Base-by-base conservation (phyloP, 2,888 invertebrate species). In the Dryocosmus kuriphilus region DNA sequence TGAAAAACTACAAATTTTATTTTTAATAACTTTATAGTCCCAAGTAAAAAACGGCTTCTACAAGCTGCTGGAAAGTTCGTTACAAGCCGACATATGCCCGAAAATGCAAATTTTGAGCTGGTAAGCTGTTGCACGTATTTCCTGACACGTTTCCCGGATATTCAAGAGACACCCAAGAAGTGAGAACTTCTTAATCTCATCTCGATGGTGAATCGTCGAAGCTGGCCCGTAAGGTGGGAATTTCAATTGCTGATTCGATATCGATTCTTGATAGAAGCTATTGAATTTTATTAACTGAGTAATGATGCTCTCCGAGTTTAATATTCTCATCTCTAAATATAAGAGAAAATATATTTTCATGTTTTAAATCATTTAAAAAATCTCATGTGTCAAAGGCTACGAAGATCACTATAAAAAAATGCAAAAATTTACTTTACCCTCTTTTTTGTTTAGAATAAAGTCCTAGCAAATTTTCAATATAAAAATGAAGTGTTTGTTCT, bases 61-160 rank as follows among this genome's bases (percentile, higher is more conserved):
- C n/a, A 51, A 71, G n/a, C 71, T 71, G 11, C n/a, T 51, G 30
- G 46, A 51, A 71, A 71, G 41, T 51, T 71, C 71, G 51, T 71
- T 71, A n/a, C 24, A 51, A 71, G 71, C 51, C 71, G 71, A 71
- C n/a, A 51, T 71, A 71, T 71, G 71, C 30, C 27, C 71, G 27
- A n/a, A 32, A 8, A 71, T 71, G 71, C 71, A 71, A 71, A 71
- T 71, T 71, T 51, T n/a, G 51, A 71, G 71, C 51, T n/a, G 46
- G 71, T 71, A 71, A 71, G 71, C 71, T 71, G 71, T 71, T 71
- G 71, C 71, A 71, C 30, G 71, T 46, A 51, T 71, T 71, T 30
- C 27, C 46, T 51, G 71, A 71, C 71, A 71, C 71, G 71, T 71
- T 57, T 46, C 32, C 30, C 2, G 51, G 51, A 46, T 71, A 71